Evolutionary conservation across 2,888 invertebrate genomes (phyloP).

Genomic region (Drosophila niveifrons): DNA sequence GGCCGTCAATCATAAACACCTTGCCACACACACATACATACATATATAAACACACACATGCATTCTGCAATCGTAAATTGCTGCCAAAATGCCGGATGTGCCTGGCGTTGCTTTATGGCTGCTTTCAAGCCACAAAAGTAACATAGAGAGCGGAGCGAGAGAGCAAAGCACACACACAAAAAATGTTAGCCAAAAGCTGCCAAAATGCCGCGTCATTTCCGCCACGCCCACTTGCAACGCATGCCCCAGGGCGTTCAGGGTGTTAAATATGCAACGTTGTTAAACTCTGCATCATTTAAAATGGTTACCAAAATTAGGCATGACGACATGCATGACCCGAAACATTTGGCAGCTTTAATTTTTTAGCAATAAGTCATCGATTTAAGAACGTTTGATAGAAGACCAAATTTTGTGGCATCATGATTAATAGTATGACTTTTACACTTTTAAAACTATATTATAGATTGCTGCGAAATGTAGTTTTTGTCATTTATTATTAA

Average conservation of each 20-base stretch:
- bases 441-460: no score
- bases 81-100: slow-evolving; percentile 72
- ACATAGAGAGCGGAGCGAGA: background rate
- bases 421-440: no score
- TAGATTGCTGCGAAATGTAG: no score
- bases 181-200: slow-evolving; percentile 16
- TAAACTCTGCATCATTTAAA: slow-evolving; percentile 4
- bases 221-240: slow-evolving; percentile 46
- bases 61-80: slow-evolving; percentile 67
- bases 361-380: slow-evolving; percentile 15
- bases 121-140: slow-evolving; percentile 45
- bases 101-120: slow-evolving; percentile 68
- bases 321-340: background rate
- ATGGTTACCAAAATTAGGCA: background rate
- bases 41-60: slow-evolving; percentile 13
- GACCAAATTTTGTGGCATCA: no score
- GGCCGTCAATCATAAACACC: slow-evolving; percentile 62
- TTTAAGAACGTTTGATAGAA: background rate
- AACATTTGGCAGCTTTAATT: background rate
- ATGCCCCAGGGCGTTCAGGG: background rate
- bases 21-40: slow-evolving; percentile 26
- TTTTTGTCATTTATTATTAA: no score
- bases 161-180: no score
- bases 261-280: slow-evolving; percentile 4
- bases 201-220: slow-evolving; percentile 53